Base-by-base conservation (phyloP, 2,113 vertebrate genomes). In the Alosa alosa region DNA sequence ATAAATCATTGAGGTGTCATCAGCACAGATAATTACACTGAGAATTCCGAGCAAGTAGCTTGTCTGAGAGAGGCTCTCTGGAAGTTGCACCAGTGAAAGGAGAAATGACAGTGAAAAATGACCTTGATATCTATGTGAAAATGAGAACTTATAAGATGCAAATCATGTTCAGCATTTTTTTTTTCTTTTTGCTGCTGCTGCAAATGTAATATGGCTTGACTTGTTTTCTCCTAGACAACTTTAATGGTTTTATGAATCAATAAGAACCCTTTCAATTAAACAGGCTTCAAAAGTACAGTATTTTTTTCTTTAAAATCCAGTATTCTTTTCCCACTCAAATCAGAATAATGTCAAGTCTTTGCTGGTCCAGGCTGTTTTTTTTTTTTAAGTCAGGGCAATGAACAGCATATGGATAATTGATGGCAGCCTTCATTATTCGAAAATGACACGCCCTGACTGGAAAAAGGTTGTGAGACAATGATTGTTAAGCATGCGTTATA, bases 1-100 rank as follows among this genome's bases (percentile, higher is more conserved):
- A 81, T 84, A 84, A 84, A 87, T 82, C 83, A 87, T 72, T 82
- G 83, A 8, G 18, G 49, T 82, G 86, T 84, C 83, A 17, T 47
- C 60, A 55, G 20, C 50, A 60, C 75, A 60, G 82, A 41, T 72
- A 84, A 87, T 87, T 87, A 84, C 84, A 52, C 45, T 22, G 84
- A 15, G 84, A 81, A 84, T 81, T 84, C 64, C 17, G 3, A 46
- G 44, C 72, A 49, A 84, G 72, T 78, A 15, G n/a, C 72, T 83
- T 86, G 78, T 83, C 82, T n/a, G 68, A n/a, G 36, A n/a, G 45
- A 81, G 20, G 44, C 44, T 84, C 18, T 46, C 22, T 84, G 68
- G 25, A 78, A 75, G 46, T 39, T 44, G 82, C 17, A 60, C 45
- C 11, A 25, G 68, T 31, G 72, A n/a, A 49, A 52, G 50, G 64